Percentiles rank a stretch among this genome's conserved stretches.
phyloP scores from a whole-genome alignment of 2,888 invertebrate species.

The Pteria penguin region DNA sequence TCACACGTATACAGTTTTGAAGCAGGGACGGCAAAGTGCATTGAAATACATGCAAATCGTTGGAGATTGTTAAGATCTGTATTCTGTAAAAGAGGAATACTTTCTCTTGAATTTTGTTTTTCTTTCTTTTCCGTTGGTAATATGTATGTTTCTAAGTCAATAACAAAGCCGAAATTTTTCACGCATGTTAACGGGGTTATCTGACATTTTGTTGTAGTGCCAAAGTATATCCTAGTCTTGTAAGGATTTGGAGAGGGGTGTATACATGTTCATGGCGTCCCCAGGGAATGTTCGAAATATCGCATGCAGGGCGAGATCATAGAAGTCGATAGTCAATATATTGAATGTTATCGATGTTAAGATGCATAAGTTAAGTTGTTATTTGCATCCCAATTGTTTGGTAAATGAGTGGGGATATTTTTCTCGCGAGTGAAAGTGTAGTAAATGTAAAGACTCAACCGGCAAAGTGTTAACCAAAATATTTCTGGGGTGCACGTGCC shows the following conservation, averaged over 20 bases:
- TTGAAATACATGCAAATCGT: conserved; percentile 29
- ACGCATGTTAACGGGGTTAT: not conserved
- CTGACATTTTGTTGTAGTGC: conserved; percentile 9
- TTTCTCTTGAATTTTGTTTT: not conserved
- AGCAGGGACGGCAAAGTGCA: conserved; percentile 26
- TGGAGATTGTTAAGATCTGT: conserved; percentile 22
- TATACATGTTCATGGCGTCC: not conserved
- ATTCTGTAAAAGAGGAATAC: not conserved
- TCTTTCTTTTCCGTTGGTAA: conserved; percentile 7
- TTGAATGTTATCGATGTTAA: not conserved
- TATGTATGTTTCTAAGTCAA: conserved; percentile 19
- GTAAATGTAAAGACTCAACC: conserved; percentile 27
- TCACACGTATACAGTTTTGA: conserved; percentile 25
- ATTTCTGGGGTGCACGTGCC: not conserved
- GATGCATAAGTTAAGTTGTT: conserved; percentile 13
- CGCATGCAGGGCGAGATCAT: not conserved
- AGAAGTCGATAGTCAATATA: conserved; percentile 33
- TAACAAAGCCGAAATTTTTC: conserved; percentile 14
- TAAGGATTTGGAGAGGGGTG: not conserved
- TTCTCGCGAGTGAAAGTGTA: conserved; percentile 33
- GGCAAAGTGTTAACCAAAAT: conserved; percentile 34
- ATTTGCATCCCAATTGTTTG: no score
- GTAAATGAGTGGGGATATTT: conserved; percentile 27
- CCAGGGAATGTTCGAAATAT: not conserved
- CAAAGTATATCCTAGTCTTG: conserved; percentile 22